These are phyloP conservation scores for Chrysolina oricalcia DNA, from an alignment of 2,888 invertebrate genomes.

Conservation along the genomic window DNA sequence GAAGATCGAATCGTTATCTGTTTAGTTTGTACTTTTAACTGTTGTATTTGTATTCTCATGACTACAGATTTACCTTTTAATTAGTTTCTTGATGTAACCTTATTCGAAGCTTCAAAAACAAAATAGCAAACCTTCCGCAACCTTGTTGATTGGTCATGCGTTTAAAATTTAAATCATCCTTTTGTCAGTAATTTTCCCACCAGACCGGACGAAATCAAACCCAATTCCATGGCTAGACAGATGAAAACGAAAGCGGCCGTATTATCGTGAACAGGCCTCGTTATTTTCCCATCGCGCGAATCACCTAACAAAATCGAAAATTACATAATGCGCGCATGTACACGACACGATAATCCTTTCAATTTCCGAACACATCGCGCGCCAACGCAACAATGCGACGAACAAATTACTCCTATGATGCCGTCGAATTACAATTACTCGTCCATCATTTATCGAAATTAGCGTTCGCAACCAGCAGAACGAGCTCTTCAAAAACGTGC, in stretches of 20 bases:
- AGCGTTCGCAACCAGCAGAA: conserved; percentile 28
- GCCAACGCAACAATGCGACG: conserved; percentile 4
- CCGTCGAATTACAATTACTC: conserved; percentile 22
- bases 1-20: no score
- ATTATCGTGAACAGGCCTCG: conserved; percentile 5
- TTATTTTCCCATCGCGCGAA: conserved; percentile 11
- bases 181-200: not conserved
- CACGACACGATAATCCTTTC: conserved; percentile 18
- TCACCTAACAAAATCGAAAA: conserved; percentile 9
- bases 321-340: conserved; percentile 16
- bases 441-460: conserved; percentile 38
- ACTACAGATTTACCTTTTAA: not conserved
- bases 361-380: conserved; percentile 7
- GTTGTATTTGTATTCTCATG: not conserved
- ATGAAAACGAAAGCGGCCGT: conserved; percentile 4
- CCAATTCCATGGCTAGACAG: not conserved
- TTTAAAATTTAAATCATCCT: not conserved
- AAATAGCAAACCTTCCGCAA: no score
- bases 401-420: not conserved
- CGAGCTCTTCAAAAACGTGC: conserved; percentile 42
- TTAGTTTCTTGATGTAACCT: no score
- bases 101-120: no score
- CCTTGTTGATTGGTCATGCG: not conserved
- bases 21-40: no score
- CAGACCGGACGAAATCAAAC: not conserved